A percentile compares a stretch with the other conserved stretches of the same genome.
These are phyloP conservation scores for Hemicordylus capensis DNA, from an alignment of 2,113 vertebrate species.

Conservation along the genomic window DNA sequence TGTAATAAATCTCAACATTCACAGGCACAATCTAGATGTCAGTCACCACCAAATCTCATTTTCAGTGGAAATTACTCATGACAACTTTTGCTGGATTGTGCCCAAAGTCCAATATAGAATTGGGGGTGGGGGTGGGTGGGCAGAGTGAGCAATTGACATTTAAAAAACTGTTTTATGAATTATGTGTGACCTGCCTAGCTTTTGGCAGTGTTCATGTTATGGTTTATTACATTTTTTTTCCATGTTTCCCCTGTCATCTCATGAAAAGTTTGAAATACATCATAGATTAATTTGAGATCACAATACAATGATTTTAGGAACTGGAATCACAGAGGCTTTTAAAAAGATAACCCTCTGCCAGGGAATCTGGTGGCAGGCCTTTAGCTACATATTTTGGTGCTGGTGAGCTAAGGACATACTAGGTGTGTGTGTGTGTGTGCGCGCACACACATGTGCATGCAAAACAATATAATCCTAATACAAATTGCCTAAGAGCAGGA, in stretches of 20 bases:
- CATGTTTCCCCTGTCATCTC: not conserved
- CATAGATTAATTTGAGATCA: not conserved
- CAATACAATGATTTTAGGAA: not conserved
- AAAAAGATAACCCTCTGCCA: too few species aligned
- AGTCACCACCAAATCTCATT: not conserved
- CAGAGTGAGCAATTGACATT: too few species aligned
- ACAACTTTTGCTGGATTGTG: not conserved
- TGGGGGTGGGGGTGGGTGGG: too few species aligned
- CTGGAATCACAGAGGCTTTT: not conserved
- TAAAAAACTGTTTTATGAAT: not conserved
- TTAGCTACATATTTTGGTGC: too few species aligned
- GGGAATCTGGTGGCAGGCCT: not conserved
- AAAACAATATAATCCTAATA: too few species aligned
- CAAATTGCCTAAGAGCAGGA: too few species aligned
- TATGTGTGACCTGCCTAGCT: not conserved
- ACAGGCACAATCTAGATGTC: not conserved
- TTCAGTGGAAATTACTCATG: not conserved
- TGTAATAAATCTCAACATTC: not conserved
- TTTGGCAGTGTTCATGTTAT: not conserved
- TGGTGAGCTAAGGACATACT: too few species aligned
- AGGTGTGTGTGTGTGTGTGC: too few species aligned
- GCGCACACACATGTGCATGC: too few species aligned
- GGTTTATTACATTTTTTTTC: not conserved
- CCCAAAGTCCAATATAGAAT: not conserved
- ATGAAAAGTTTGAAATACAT: not conserved